Evolutionary conservation across 2,797 vertebrate species (phyloP).

Genomic region (Kryptopterus vitreolus): DNA sequence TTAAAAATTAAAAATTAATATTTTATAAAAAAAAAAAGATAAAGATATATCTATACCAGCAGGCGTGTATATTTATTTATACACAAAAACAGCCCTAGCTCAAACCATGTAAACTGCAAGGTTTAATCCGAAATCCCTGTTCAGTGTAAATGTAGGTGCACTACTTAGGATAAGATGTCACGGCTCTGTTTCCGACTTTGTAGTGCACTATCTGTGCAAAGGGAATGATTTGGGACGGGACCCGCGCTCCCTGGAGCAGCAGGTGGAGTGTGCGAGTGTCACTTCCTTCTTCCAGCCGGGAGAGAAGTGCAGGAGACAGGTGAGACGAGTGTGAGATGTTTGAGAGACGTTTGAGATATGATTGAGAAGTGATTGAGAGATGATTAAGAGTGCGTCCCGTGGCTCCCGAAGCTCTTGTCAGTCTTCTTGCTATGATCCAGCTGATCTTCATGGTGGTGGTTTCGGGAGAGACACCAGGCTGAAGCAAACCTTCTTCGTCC

Average conservation of each 20-base stretch:
- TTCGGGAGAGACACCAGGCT: too few relatives aligned
- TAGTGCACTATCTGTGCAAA: not conserved
- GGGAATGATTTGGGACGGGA: not conserved
- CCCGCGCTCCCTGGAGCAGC: too few relatives aligned
- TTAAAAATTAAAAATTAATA: too few relatives aligned
- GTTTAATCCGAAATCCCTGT: not conserved
- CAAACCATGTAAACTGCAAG: not conserved
- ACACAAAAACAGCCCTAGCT: not conserved
- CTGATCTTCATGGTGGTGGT: not conserved
- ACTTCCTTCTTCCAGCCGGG: not conserved
- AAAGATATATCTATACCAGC: not conserved
- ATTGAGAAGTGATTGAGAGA: too few relatives aligned
- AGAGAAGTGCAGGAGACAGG: not conserved
- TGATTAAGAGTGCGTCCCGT: too few relatives aligned
- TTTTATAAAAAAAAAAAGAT: not conserved
- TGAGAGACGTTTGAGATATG: not conserved
- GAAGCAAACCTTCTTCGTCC: too few relatives aligned
- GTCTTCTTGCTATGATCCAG: too few relatives aligned
- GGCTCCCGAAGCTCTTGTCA: too few relatives aligned
- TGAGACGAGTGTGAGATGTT: not conserved
- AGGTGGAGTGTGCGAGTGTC: too few relatives aligned
- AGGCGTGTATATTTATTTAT: not conserved
- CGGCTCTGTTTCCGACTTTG: too few relatives aligned
- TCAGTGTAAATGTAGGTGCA: not conserved
- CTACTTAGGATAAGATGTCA: not conserved